A percentile compares a stretch with the other conserved stretches of the same genome.
phyloP scores from a whole-genome alignment of 2,113 vertebrate genomes.

The Callocephalon fimbriatum region DNA sequence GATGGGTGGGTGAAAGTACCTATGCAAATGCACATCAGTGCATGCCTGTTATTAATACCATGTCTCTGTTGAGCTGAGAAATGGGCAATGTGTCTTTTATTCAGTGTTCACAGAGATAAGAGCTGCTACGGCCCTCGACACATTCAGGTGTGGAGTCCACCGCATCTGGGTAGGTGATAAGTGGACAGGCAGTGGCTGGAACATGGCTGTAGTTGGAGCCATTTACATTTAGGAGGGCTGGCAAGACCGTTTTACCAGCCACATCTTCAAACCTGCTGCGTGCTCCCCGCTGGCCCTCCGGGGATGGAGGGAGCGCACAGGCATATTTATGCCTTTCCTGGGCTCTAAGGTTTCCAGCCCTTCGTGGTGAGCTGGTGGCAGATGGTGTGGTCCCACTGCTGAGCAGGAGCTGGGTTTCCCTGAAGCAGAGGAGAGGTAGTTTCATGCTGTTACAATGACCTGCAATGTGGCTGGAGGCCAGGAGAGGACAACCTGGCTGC shows the following conservation, averaged over 20 bases:
- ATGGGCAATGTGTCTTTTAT: not conserved
- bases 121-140: fast-evolving
- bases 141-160: fast-evolving
- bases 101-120: not conserved
- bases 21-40: not conserved
- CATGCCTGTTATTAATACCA: fast-evolving
- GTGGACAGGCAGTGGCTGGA: not conserved
- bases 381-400: fast-evolving
- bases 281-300: not conserved
- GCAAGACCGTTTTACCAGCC: not conserved
- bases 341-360: not conserved
- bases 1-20: not conserved
- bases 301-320: not conserved
- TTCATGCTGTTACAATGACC: not conserved
- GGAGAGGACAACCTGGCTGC: not conserved
- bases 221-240: not conserved
- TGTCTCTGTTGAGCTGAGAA: not conserved
- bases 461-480: not conserved
- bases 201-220: not conserved
- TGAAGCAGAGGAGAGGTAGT: not conserved
- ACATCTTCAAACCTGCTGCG: fast-evolving
- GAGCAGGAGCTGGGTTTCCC: not conserved
- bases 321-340: not conserved
- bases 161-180: not conserved
- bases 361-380: not conserved